Base-by-base conservation (phyloP, 2,797 vertebrate genomes). In the Chrosomus eos region DNA sequence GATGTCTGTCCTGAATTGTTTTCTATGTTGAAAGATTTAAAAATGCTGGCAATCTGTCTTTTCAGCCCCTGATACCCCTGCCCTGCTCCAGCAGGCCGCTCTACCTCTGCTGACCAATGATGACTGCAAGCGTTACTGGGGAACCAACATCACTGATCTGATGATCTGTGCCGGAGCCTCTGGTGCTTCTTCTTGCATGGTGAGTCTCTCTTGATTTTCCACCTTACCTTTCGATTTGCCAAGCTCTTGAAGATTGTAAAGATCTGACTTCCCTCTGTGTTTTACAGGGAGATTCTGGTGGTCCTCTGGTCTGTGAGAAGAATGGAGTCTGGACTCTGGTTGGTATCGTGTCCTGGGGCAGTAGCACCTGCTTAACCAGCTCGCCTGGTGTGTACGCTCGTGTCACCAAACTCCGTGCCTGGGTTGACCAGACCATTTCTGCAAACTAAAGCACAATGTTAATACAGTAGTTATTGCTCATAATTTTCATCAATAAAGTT, bases 311-410 rank as follows among this genome's bases (percentile, higher is more conserved):
- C 88, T 96, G 96, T 75, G 51, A 96, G 93, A 94, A 94, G 82
- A 74, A 78, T 0, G 90, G 91, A 2, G 89, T 85, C 87, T 97
- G 96, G 96, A 96, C 92, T 18, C 91, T 96, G 91, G 96, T 96
- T 31, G 96, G 96, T 80, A 96, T 97, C 0, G 94, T 96, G 78
- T 97, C 96, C 75, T 96, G 96, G 96, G 96, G 96, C 67, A 97
- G 95, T 28, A 80, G 91, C 83, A 90, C 5, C 68, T 97, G 96
- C 85, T 86, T 90, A 10, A 31, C 93, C 18, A 11, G 79, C 0
- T 84, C 19, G 0, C 96, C 96, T 0, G 93, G 58, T 0, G 95
- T 96, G 58, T 96, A 96, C 0, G 88, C 95, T 55, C 95, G 95
- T 0, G 96, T 96, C 89, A 96, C 93, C 7, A 55, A 64, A 81